Base-by-base conservation (phyloP, 2,797 vertebrate genomes). In the Sebastiscus tertius region DNA sequence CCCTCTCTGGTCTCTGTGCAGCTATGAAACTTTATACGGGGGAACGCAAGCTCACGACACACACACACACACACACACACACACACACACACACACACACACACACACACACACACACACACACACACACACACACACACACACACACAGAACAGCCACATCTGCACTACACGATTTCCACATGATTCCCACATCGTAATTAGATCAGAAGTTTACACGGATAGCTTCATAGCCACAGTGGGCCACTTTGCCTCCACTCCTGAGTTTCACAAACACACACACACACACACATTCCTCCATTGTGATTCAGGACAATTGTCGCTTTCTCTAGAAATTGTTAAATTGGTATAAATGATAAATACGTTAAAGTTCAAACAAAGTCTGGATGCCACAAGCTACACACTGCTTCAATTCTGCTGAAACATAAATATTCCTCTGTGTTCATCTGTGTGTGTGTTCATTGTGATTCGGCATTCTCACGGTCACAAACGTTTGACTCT, bases 101-200 rank as follows among this genome's bases (percentile, higher is more conserved):
- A 61, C 34, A 36, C 33, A 46, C 59, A 42, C 39, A 42, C 46
- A 49, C 34, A 46, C 55, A 24, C 24, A 24, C 24, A 24, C 24
- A 24, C 24, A 24, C 24, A 24, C 24, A 24, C 24, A 24, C 24
- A 24, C 24, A 24, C 24, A 24, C 24, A 24, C 24, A 24, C 24
- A 24, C 24, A 33, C 34, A n/a, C 63, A 66, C 55, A 62, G 12
- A 64, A 55, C 73, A 59, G 60, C 72, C 68, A 83, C 78, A 82
- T 81, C 83, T 88, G 79, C 79, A 63, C 63, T 58, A 70, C 76
- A 81, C 64, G 26, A 77, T 72, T 72, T 93, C 82, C 81, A 89
- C 83, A 85, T 80, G 90, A 89, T 80, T 82, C 79, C 85, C 75
- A 80, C 74, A 65, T 81, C 67, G 66, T 93, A 90, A 94, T 94